Conservation (phyloP, 1,140 invertebrate genomes). For the Drosophila truncata region DNA sequence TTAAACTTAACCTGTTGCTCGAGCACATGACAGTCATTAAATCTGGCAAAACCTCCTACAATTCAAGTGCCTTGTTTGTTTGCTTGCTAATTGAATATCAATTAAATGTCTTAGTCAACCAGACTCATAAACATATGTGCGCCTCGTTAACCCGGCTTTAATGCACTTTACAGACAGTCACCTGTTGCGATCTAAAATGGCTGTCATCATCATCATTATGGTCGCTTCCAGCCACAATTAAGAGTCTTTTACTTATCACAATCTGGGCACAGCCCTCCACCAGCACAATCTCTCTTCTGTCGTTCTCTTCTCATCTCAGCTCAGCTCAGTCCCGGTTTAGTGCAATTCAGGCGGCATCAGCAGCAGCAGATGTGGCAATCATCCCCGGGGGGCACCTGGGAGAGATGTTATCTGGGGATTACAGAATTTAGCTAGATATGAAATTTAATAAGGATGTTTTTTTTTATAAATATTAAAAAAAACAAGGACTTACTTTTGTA, state of each 20-base stretch:
- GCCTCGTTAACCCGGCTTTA: slow-evolving; percentile 19
- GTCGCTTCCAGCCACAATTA: slow-evolving; percentile 53
- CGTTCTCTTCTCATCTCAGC: slow-evolving; percentile 22
- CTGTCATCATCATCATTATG: slow-evolving; percentile 39
- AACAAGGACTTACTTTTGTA: background rate
- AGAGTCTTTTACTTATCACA: slow-evolving; percentile 70
- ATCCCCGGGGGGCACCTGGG: slow-evolving; percentile 8
- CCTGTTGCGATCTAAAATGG: slow-evolving; percentile 55
- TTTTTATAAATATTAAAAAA: background rate
- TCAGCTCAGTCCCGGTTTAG: slow-evolving; percentile 14
- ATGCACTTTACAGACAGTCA: slow-evolving; percentile 41
- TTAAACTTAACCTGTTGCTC: slow-evolving; percentile 34
- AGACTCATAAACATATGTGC: slow-evolving; percentile 28
- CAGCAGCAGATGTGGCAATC: slow-evolving; percentile 23
- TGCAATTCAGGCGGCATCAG: slow-evolving; percentile 15
- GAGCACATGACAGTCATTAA: slow-evolving; percentile 28
- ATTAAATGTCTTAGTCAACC: slow-evolving; percentile 23
- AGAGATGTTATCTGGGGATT: slow-evolving; percentile 2
- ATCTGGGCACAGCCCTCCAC: slow-evolving; percentile 28
- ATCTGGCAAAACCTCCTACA: slow-evolving; percentile 7
- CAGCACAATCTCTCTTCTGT: slow-evolving; percentile 13
- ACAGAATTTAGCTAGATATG: background rate
- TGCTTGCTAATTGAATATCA: slow-evolving; percentile 39
- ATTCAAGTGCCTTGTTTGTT: slow-evolving; percentile 1
- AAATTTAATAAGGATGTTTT: too few species aligned